Evolutionary conservation across 2,113 vertebrate species (phyloP).

Genomic region (Callorhinus ursinus): DNA sequence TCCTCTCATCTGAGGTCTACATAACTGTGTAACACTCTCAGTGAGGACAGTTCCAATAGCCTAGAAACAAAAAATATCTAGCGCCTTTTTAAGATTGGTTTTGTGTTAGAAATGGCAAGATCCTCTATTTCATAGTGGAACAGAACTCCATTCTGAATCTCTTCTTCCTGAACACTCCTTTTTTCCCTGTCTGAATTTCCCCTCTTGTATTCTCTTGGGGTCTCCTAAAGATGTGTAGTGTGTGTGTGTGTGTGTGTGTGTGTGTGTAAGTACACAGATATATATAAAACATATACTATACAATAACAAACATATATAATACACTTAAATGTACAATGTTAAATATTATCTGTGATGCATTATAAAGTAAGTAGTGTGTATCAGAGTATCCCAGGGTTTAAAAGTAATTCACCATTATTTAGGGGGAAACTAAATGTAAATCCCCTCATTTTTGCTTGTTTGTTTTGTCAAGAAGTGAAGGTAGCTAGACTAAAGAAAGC

Average conservation of each 20-base stretch:
- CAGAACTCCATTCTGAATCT: not conserved
- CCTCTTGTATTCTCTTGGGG: not conserved
- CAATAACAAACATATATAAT: not conserved
- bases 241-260: not conserved
- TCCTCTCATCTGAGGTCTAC: not conserved
- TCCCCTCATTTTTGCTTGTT: not conserved
- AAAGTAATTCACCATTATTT: constrained; percentile 40
- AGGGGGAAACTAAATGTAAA: not conserved
- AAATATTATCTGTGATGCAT: not conserved
- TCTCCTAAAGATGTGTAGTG: not conserved
- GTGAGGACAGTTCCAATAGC: not conserved
- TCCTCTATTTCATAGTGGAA: not conserved
- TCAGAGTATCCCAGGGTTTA: not conserved
- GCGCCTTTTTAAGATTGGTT: not conserved
- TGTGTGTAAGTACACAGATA: not conserved
- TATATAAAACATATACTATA: not conserved
- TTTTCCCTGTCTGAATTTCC: not conserved
- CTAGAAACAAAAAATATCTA: not conserved
- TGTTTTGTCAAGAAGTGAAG: constrained; percentile 13
- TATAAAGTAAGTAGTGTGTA: not conserved
- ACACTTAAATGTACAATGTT: not conserved
- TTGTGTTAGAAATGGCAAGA: not conserved
- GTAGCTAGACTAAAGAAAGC: not conserved
- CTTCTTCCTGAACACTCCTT: not conserved
- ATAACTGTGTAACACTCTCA: not conserved